Conservation (phyloP, 2,888 invertebrate genomes). For the Scaptomyza reducta region DNA sequence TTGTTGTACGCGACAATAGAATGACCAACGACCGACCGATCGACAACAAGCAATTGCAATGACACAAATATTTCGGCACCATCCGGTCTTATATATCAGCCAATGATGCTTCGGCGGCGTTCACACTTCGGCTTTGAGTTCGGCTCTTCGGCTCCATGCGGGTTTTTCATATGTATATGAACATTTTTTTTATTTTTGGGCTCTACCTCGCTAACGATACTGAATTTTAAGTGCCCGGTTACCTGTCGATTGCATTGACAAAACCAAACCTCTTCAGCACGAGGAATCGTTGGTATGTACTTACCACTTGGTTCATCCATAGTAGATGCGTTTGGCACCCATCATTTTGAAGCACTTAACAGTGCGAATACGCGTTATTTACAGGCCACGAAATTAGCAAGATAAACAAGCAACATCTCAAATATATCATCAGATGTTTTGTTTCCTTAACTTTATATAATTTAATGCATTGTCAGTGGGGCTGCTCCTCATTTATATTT, state of each 20-base stretch:
- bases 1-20: slow-evolving; percentile 29
- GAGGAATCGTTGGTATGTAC: slow-evolving; percentile 10
- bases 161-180: slow-evolving; percentile 48
- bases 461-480: slow-evolving; percentile 66
- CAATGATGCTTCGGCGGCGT: slow-evolving; percentile 3
- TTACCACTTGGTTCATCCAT: slow-evolving; percentile 18
- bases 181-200: slow-evolving; percentile 33
- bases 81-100: slow-evolving; percentile 81
- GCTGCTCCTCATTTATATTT: slow-evolving; percentile 39
- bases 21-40: slow-evolving; percentile 58
- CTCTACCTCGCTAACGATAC: slow-evolving; percentile 42
- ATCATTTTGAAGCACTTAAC: slow-evolving; percentile 59
- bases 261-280: slow-evolving; percentile 41
- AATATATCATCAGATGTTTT: slow-evolving; percentile 22
- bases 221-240: slow-evolving; percentile 68
- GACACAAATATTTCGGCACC: slow-evolving; percentile 81
- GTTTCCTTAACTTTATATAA: slow-evolving; percentile 55
- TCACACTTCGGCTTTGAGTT: slow-evolving; percentile 8
- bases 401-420: slow-evolving; percentile 53
- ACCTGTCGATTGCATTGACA: slow-evolving; percentile 48
- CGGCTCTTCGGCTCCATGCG: slow-evolving; percentile 19
- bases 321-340: slow-evolving; percentile 28
- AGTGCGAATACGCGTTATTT: slow-evolving; percentile 36
- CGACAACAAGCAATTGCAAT: slow-evolving; percentile 73
- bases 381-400: slow-evolving; percentile 62